These are phyloP conservation scores for Luperina testacea DNA, from an alignment of 2,888 invertebrate species.

Conservation along the genomic window DNA sequence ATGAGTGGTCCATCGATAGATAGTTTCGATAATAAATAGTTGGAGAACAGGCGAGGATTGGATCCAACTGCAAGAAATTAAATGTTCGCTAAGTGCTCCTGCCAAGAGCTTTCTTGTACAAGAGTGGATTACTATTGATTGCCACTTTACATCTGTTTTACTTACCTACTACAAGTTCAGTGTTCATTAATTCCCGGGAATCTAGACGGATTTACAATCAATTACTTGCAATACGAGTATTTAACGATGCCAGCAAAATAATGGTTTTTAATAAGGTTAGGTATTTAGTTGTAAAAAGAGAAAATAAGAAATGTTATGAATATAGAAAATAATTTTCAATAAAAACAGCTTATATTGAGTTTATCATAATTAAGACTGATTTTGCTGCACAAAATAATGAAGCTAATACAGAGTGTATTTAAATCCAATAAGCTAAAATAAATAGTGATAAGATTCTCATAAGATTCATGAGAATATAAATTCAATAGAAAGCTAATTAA, in stretches of 20 bases:
- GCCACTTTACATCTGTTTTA: constrained; percentile 28
- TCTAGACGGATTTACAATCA: background rate
- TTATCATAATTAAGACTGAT: background rate
- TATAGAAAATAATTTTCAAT: background rate
- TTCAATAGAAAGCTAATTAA: background rate
- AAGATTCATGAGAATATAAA: background rate
- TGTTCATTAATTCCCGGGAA: constrained; percentile 5
- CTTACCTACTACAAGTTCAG: constrained; percentile 16
- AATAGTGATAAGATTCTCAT: background rate
- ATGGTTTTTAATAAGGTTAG: background rate
- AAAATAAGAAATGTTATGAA: background rate
- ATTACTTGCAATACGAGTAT: background rate
- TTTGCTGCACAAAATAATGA: background rate
- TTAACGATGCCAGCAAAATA: background rate
- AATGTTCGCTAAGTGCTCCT: constrained; percentile 52
- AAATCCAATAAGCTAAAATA: background rate
- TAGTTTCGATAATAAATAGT: constrained; percentile 40
- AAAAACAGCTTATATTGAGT: background rate
- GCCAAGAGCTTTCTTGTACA: constrained; percentile 35
- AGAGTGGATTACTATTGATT: constrained; percentile 50
- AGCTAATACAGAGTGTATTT: background rate
- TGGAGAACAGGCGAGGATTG: constrained; percentile 11
- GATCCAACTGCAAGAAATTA: constrained; percentile 27
- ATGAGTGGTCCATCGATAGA: background rate
- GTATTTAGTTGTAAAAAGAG: background rate